Conservation (phyloP, 2,888 invertebrate species). For the Pterobdella sp. region DNA sequence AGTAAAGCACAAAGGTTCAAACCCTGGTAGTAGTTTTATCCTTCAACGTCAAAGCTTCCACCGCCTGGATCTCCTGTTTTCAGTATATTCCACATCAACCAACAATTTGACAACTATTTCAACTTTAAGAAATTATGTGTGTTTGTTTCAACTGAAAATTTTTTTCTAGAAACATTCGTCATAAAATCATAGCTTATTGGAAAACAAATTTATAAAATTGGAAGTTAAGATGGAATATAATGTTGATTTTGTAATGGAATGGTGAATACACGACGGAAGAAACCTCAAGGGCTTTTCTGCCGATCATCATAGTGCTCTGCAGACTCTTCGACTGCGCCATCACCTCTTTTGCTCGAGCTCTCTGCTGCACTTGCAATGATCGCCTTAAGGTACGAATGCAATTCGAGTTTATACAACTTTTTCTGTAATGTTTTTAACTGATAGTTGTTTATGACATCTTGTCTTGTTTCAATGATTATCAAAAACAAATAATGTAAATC, state of each 20-base stretch:
- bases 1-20: slow-evolving; percentile 30
- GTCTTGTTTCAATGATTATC: no score
- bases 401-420: no score
- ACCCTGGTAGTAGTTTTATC: slow-evolving; percentile 37
- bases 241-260: neutral
- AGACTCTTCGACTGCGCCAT: slow-evolving; percentile 44
- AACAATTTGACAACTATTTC: neutral
- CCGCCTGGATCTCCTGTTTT: slow-evolving; percentile 38
- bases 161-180: no score
- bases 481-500: no score
- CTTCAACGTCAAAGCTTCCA: slow-evolving; percentile 37
- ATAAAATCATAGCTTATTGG: no score
- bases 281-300: slow-evolving; percentile 47
- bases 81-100: neutral
- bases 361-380: slow-evolving; percentile 47
- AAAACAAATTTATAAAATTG: no score
- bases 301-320: slow-evolving; percentile 46
- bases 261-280: neutral
- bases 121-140: no score
- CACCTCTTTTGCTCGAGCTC: slow-evolving; percentile 46
- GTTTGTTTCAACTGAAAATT: no score
- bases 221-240: no score
- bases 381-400: slow-evolving; percentile 44
- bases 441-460: no score
- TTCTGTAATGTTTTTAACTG: no score